phyloP scores from a whole-genome alignment of 1,140 invertebrate genomes.

The Leptopilina clavipes region DNA sequence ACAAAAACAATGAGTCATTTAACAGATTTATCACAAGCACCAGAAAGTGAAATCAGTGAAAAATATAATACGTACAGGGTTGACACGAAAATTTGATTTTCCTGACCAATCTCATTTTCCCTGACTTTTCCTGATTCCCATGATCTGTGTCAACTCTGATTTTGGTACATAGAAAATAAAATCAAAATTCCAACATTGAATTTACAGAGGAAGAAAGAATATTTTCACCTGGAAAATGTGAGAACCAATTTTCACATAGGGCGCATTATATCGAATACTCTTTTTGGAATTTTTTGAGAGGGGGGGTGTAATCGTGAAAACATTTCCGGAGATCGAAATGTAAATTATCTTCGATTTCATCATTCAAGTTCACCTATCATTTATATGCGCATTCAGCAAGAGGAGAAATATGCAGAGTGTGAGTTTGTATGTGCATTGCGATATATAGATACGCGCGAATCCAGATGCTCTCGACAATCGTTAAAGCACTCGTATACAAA shows the following conservation, averaged over 20 bases:
- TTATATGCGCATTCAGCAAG: neutral
- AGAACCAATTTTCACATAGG: neutral
- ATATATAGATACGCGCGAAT: neutral
- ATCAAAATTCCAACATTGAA: too few relatives aligned
- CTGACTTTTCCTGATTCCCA: too few relatives aligned
- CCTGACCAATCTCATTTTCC: too few relatives aligned
- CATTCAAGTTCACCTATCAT: slow-evolving; percentile 5
- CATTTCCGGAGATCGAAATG: neutral
- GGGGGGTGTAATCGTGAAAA: neutral
- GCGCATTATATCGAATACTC: neutral
- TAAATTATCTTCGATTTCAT: slow-evolving; percentile 11
- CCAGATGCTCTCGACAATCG: neutral
- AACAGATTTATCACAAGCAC: too few relatives aligned
- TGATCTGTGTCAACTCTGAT: too few relatives aligned
- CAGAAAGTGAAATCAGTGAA: too few relatives aligned
- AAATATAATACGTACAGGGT: too few relatives aligned
- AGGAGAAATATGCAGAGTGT: neutral
- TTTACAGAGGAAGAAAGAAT: too few relatives aligned
- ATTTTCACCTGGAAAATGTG: too few relatives aligned
- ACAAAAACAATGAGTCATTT: neutral
- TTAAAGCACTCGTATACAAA: neutral
- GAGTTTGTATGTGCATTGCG: neutral
- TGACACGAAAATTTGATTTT: too few relatives aligned
- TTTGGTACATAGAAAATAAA: too few relatives aligned
- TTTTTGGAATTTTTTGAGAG: neutral